phyloP scores from a whole-genome alignment of 2,113 vertebrate species.

The Hucho hucho region DNA sequence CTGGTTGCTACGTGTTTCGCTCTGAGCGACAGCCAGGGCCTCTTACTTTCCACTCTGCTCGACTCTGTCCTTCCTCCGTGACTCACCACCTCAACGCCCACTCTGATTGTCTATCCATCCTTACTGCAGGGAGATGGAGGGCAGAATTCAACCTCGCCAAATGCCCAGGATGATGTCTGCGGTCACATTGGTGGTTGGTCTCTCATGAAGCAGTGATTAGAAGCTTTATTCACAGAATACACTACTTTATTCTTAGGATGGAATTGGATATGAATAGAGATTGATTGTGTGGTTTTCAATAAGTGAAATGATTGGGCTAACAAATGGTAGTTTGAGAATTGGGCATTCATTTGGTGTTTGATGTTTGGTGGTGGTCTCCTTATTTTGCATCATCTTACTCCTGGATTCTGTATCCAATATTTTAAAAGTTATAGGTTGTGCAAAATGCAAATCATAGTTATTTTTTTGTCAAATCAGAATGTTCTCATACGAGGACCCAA shows the following conservation, averaged over 20 bases:
- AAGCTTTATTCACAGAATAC: constrained; percentile 44
- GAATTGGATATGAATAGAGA: constrained; percentile 12
- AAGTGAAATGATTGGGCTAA: no score
- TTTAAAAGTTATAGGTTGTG: no score
- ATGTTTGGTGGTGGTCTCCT: no score
- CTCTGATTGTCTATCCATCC: constrained; percentile 61
- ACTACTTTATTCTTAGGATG: constrained; percentile 25
- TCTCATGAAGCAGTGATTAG: constrained; percentile 41
- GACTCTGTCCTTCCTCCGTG: constrained; percentile 45
- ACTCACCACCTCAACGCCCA: constrained; percentile 44
- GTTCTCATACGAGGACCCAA: neutral
- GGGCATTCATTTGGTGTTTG: no score
- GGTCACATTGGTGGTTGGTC: constrained; percentile 24
- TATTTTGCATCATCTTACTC: no score
- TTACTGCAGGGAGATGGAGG: constrained; percentile 43
- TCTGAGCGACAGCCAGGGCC: constrained; percentile 31
- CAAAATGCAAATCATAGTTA: neutral
- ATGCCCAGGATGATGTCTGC: no score
- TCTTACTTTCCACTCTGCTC: constrained; percentile 55
- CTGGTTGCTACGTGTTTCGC: constrained; percentile 23
- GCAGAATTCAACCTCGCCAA: neutral
- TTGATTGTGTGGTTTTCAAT: no score
- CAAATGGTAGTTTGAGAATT: no score
- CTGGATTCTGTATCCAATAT: no score
- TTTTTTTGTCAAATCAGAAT: neutral